Evolutionary conservation across 2,797 vertebrate genomes (phyloP), one percentile per base, ranked within the genome.

Genomic region (Alcedo atthis): DNA sequence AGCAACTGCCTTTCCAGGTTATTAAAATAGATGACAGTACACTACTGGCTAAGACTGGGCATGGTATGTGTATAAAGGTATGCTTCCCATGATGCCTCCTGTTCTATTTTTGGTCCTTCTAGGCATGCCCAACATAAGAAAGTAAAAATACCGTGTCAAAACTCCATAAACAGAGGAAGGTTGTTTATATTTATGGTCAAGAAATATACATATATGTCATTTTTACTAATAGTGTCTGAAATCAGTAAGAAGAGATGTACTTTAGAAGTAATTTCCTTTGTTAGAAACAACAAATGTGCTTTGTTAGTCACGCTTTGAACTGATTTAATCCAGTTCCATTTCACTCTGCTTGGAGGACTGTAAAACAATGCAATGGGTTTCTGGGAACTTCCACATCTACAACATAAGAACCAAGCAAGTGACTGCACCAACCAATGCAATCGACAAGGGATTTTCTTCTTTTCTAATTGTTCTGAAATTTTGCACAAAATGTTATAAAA

Each of bases 131-230:
- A 83, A 5, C 43, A 69, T 66, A 43, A 85, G 35, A 53, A 86
- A 83, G 40, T 24, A 81, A 14, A 94, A 93, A 90, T 42, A 84
- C 17, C 16, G 76, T 81, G 74, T 83, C 92, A 94, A 48, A 93
- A 55, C 61, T 92, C 85, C 64, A 84, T 53, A 78, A 88, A 66
- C 51, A 91, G 69, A 84, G 90, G 77, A 80, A 79, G n/a, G 32
- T 69, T 35, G 2, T 88, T 91, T 85, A 81, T 73, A 66, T 89
- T 79, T 70, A 73, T 32, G 83, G 70, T 57, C 61, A 93, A 73
- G 67, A 76, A 87, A 66, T 21, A 85, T 1, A 87, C 20, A 59
- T 74, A 4, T 5, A 63, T 45, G 66, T 83, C 12, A 10, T n/a
- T 67, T 66, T 76, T 67, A 67, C 59, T 81, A 84, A 76, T 3